A percentile compares a stretch with the other conserved stretches of the same genome.
Evolutionary conservation across 2,113 vertebrate genomes (phyloP).

Genomic region (Mormoops blainvillei): DNA sequence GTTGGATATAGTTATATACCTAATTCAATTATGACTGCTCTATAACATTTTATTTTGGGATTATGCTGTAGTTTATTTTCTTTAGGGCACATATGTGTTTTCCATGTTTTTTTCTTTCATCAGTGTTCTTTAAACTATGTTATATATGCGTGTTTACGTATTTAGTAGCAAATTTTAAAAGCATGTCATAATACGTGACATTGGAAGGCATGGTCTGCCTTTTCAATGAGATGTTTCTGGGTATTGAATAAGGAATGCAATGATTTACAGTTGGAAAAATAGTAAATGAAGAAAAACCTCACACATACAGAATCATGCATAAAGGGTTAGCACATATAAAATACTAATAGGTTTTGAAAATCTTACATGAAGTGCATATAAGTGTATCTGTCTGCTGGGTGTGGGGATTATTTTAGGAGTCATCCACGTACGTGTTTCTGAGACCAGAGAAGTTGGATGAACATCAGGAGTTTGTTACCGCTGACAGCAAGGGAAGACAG

Average conservation of each 20-base stretch:
- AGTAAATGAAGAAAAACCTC: background rate
- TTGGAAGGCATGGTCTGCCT: background rate
- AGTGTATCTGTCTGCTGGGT: background rate
- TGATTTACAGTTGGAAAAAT: background rate
- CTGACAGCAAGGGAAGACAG: background rate
- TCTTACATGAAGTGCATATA: background rate
- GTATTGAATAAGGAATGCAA: background rate
- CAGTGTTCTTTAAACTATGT: background rate
- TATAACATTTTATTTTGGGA: background rate
- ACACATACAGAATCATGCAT: background rate
- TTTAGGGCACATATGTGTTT: background rate
- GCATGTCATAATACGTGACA: background rate
- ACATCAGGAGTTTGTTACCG: background rate
- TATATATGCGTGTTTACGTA: background rate
- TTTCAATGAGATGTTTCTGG: background rate
- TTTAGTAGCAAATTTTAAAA: background rate
- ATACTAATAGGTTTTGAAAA: background rate
- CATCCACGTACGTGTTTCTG: background rate
- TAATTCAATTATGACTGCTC: background rate
- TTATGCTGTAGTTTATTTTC: background rate
- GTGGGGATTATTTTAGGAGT: background rate
- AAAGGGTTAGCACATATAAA: background rate
- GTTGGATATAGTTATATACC: background rate
- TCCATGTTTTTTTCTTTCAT: background rate
- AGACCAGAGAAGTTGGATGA: background rate